These are phyloP conservation scores for Ephydatia muelleri DNA, from an alignment of 37 sponge, comb jelly and placozoan genomes.

Conservation along the genomic window DNA sequence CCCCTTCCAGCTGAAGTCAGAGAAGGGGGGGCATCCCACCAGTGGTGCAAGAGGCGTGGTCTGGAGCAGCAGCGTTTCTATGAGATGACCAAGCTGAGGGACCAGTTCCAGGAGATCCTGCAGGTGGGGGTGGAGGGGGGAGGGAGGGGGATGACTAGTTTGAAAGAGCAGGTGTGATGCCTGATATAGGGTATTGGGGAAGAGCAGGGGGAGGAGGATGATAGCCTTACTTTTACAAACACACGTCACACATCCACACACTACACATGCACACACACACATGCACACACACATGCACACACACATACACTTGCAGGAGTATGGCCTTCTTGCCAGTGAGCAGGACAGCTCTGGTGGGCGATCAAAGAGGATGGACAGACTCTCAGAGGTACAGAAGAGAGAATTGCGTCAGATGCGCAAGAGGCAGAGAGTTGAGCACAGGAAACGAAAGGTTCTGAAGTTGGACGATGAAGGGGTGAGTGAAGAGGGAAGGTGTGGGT, in stretches of 20 bases:
- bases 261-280: neutral
- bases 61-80: slow-evolving; percentile 92
- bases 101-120: slow-evolving; percentile 89
- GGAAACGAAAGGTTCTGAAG: slow-evolving; percentile 72
- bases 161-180: neutral
- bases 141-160: neutral
- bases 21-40: slow-evolving; percentile 51
- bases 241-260: too few relatives aligned
- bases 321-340: slow-evolving; percentile 36
- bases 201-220: neutral
- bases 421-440: slow-evolving; percentile 63
- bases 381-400: slow-evolving; percentile 47
- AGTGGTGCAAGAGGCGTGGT: slow-evolving; percentile 84
- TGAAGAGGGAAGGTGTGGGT: too few relatives aligned
- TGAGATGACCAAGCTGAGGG: slow-evolving; percentile 90
- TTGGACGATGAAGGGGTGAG: slow-evolving; percentile 78
- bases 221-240: neutral
- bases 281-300: slow-evolving; percentile 11
- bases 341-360: neutral
- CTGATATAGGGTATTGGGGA: neutral
- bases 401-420: slow-evolving; percentile 75
- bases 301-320: slow-evolving; percentile 40
- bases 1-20: slow-evolving; percentile 72
- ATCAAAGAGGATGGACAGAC: slow-evolving; percentile 18
- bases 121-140: slow-evolving; percentile 22